phyloP scores from a whole-genome alignment of 2,888 invertebrate species.

The Philereme transversata region DNA sequence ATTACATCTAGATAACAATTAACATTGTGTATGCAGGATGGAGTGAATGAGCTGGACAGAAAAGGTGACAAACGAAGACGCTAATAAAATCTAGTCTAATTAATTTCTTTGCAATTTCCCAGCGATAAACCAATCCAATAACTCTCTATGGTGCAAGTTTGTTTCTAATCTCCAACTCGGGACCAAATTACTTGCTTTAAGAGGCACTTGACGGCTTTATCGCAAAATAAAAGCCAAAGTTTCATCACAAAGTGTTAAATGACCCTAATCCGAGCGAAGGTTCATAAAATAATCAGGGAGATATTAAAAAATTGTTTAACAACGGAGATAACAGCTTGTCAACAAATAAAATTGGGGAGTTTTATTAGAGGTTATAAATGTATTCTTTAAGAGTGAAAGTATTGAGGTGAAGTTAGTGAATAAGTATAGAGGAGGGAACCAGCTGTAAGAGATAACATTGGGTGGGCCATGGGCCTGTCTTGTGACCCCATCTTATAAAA shows the following conservation, averaged over 20 bases:
- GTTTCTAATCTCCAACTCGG: slow-evolving; percentile 38
- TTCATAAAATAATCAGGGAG: slow-evolving; percentile 32
- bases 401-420: not conserved
- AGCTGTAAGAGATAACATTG: too few relatives aligned
- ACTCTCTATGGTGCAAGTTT: slow-evolving; percentile 38
- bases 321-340: slow-evolving; percentile 30
- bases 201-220: slow-evolving; percentile 44
- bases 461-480: too few relatives aligned
- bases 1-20: too few relatives aligned
- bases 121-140: slow-evolving; percentile 39
- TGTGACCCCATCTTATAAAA: too few relatives aligned
- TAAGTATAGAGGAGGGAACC: too few relatives aligned
- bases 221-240: slow-evolving; percentile 41
- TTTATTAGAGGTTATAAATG: slow-evolving; percentile 14
- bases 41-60: too few relatives aligned
- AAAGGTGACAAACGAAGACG: too few relatives aligned
- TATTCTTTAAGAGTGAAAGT: not conserved
- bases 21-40: too few relatives aligned
- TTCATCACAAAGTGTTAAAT: slow-evolving; percentile 34
- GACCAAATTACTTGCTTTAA: slow-evolving; percentile 35
- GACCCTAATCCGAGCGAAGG: slow-evolving; percentile 26
- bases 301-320: slow-evolving; percentile 29
- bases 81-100: too few relatives aligned
- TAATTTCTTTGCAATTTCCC: slow-evolving; percentile 4
- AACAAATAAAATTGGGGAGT: slow-evolving; percentile 24